Evolutionary conservation across 2,797 vertebrate species (phyloP).

Genomic region (Cynopterus sphinx): DNA sequence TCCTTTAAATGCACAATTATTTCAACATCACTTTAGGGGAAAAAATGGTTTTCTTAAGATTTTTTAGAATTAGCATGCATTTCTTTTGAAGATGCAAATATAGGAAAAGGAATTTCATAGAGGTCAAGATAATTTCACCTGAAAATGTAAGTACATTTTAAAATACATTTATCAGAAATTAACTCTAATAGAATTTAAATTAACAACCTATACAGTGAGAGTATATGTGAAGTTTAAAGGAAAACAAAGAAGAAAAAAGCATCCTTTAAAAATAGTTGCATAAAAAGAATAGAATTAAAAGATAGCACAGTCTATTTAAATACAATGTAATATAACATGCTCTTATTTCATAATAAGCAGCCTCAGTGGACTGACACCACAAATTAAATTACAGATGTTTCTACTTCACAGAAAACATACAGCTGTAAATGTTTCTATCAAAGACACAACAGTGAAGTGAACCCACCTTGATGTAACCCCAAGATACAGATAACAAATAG

Average conservation of each 20-base stretch:
- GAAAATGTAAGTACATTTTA: slow-evolving; percentile 4
- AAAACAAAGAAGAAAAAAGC: not conserved
- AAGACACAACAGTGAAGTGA: slow-evolving; percentile 51
- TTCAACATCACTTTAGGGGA: not conserved
- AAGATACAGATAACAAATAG: slow-evolving; percentile 96
- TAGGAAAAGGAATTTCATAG: slow-evolving; percentile 30
- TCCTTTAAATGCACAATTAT: not conserved
- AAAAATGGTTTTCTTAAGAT: not conserved
- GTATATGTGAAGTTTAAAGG: slow-evolving; percentile 33
- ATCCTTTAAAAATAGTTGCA: slow-evolving; percentile 33
- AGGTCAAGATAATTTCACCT: slow-evolving; percentile 10
- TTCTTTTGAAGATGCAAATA: slow-evolving; percentile 38
- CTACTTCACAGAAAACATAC: slow-evolving; percentile 29
- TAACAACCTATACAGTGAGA: not conserved
- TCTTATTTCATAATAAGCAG: not conserved
- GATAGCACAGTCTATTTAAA: not conserved
- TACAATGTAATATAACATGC: not conserved
- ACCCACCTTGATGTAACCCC: slow-evolving; percentile 99
- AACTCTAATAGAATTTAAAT: not conserved
- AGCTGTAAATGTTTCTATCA: slow-evolving; percentile 5
- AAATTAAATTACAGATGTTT: slow-evolving; percentile 5
- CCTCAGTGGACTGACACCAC: not conserved
- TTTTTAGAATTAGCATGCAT: slow-evolving; percentile 41
- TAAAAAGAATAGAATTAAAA: not conserved
- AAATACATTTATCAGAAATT: slow-evolving; percentile 10